These are phyloP conservation scores for Watsonalla cultraria DNA, from an alignment of 2,888 invertebrate genomes.

Conservation along the genomic window DNA sequence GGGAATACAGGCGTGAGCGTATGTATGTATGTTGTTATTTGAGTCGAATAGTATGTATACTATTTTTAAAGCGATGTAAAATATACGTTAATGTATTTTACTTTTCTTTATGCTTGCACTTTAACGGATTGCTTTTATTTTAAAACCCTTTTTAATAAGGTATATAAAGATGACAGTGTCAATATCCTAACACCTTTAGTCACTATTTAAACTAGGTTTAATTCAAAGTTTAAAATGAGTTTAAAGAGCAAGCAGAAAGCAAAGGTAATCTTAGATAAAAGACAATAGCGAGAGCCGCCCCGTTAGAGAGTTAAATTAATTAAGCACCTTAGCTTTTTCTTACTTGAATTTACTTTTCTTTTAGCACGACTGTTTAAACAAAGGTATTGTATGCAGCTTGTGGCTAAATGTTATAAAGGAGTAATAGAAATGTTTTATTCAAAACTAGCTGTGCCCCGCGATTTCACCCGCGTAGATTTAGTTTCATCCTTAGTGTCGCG, in stretches of 20 bases:
- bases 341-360: conserved; percentile 39
- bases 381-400: neutral
- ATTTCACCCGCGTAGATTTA: too few species aligned
- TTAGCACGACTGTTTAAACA: conserved; percentile 3
- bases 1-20: too few species aligned
- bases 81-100: too few species aligned
- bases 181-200: neutral
- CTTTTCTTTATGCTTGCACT: too few species aligned
- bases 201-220: neutral
- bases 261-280: conserved; percentile 23
- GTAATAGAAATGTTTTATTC: neutral
- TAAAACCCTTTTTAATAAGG: too few species aligned
- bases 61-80: too few species aligned
- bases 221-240: conserved; percentile 3
- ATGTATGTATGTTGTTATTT: too few species aligned
- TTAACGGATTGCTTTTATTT: too few species aligned
- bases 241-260: conserved; percentile 14
- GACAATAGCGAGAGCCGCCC: conserved; percentile 19
- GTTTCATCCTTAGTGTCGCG: too few species aligned
- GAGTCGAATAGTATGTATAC: too few species aligned
- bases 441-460: too few species aligned
- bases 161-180: too few species aligned
- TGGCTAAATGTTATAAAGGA: neutral
- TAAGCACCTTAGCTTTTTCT: conserved; percentile 54
- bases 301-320: conserved; percentile 59